These are phyloP conservation scores for Pseudorectes ferrugineus DNA, from an alignment of 2,113 vertebrate genomes.

Conservation along the genomic window DNA sequence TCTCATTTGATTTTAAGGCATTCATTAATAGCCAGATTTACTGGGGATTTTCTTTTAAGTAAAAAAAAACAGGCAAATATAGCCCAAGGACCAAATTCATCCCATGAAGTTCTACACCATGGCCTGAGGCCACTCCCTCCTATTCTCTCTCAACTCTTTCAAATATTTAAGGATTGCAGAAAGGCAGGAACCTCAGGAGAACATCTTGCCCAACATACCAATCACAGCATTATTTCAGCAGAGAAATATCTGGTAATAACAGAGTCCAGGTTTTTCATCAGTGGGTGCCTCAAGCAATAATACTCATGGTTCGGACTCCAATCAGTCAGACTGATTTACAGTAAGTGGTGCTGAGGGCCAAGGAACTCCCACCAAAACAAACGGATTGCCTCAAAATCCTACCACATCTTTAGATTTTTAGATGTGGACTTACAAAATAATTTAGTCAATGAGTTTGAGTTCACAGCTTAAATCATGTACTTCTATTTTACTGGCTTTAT, in stretches of 20 bases:
- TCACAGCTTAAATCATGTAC: background rate
- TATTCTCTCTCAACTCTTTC: background rate
- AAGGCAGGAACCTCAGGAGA: slow-evolving; percentile 1
- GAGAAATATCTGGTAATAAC: background rate
- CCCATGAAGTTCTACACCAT: background rate
- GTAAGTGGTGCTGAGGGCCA: background rate
- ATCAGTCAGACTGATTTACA: background rate
- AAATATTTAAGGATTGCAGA: slow-evolving; percentile 27
- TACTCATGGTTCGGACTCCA: background rate
- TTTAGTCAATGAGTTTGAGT: background rate
- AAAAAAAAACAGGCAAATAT: background rate
- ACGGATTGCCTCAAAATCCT: background rate
- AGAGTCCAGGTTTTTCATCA: background rate
- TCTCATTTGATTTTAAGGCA: background rate
- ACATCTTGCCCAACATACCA: background rate
- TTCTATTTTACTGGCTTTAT: background rate
- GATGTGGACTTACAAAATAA: background rate
- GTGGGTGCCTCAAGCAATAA: background rate
- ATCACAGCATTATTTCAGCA: background rate
- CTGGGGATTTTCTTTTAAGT: background rate
- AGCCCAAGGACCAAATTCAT: background rate
- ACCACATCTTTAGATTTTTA: background rate
- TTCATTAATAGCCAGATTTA: background rate
- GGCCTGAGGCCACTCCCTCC: background rate
- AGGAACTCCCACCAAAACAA: background rate